A percentile compares a stretch with the other conserved stretches of the same genome.
These are phyloP conservation scores for Metopia argyrocephala DNA, from an alignment of 2,888 invertebrate genomes.

Conservation along the genomic window DNA sequence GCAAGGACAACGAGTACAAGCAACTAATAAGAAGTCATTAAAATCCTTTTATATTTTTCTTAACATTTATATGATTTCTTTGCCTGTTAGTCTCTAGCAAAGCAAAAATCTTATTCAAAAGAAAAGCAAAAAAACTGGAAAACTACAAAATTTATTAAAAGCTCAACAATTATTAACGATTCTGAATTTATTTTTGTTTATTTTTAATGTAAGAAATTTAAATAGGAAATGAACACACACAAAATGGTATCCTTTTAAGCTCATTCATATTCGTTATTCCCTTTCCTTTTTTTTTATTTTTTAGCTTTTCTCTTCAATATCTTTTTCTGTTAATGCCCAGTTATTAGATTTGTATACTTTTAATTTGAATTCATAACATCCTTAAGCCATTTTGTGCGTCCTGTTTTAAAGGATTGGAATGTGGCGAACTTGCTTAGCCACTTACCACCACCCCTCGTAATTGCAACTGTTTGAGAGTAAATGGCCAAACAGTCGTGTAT, in stretches of 20 bases:
- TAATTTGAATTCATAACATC: slow-evolving; percentile 78
- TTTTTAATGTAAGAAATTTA: slow-evolving; percentile 47
- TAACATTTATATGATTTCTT: not conserved
- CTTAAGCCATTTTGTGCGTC: slow-evolving; percentile 60
- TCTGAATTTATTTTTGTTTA: slow-evolving; percentile 18
- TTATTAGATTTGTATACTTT: slow-evolving; percentile 78
- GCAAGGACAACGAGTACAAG: not conserved
- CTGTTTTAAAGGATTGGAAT: not conserved
- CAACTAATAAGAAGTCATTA: slow-evolving; percentile 49
- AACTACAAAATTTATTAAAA: slow-evolving; percentile 43
- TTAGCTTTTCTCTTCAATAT: not conserved
- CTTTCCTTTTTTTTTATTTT: not conserved
- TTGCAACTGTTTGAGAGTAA: slow-evolving; percentile 1
- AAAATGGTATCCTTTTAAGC: not conserved
- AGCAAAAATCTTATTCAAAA: not conserved
- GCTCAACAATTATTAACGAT: slow-evolving; percentile 62
- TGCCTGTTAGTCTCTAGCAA: not conserved
- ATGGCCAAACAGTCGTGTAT: slow-evolving; percentile 35
- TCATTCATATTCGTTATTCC: slow-evolving; percentile 5
- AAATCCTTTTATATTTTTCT: slow-evolving; percentile 39
- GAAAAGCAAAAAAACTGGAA: not conserved
- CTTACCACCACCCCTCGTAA: too few relatives aligned
- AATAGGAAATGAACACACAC: slow-evolving; percentile 35
- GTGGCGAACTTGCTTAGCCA: too few relatives aligned
- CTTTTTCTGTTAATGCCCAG: slow-evolving; percentile 65